phyloP scores from a whole-genome alignment of 64 coral and sea anemone species.

The Stichodactyla helianthus region DNA sequence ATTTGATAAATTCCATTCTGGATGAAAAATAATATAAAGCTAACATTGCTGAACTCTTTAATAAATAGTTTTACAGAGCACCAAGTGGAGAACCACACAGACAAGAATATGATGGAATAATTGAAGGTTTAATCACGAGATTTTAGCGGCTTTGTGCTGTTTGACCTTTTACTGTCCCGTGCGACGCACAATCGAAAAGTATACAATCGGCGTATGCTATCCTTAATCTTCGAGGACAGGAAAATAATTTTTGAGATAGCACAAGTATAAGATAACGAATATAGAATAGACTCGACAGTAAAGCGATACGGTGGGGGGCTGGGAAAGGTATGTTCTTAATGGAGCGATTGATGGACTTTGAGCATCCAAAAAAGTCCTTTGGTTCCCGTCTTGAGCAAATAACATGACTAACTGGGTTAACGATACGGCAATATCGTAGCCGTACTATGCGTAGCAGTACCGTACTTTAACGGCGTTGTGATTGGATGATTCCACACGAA shows the following conservation, averaged over 20 bases:
- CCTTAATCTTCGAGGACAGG: background rate
- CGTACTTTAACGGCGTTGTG: too few relatives aligned
- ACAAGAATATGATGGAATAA: background rate
- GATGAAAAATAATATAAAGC: too few relatives aligned
- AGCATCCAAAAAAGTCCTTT: too few relatives aligned
- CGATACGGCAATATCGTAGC: too few relatives aligned
- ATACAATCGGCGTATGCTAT: background rate
- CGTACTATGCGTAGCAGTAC: too few relatives aligned
- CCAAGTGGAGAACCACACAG: background rate
- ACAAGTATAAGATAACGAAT: background rate
- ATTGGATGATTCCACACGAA: too few relatives aligned
- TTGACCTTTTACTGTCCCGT: background rate
- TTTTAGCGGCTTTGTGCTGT: background rate
- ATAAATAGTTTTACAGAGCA: background rate
- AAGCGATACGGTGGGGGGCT: background rate
- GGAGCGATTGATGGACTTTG: background rate
- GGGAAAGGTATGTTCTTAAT: background rate
- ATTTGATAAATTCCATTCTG: too few relatives aligned
- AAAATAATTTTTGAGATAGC: background rate
- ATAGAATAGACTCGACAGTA: background rate
- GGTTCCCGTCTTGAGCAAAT: background rate
- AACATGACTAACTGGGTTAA: too few relatives aligned
- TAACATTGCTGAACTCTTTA: too few relatives aligned
- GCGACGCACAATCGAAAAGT: background rate
- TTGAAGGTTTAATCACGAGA: background rate